Evolutionary conservation across 92 coral and sea anemone genomes (phyloP).

Genomic region (Scolanthus callimorphus): DNA sequence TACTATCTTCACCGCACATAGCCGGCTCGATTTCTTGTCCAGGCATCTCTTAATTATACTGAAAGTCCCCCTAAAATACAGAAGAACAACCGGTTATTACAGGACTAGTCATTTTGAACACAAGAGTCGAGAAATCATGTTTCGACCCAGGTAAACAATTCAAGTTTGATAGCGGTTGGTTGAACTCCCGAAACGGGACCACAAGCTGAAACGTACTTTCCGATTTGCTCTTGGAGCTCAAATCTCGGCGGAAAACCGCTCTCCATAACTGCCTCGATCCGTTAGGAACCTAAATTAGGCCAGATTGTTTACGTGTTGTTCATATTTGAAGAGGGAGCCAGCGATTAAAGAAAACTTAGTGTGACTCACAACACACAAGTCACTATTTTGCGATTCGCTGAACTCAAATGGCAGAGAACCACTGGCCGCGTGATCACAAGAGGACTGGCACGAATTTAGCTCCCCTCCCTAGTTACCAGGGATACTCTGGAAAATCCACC

Average conservation of each 20-base stretch:
- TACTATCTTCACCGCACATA: constrained; percentile 97
- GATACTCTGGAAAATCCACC: no score
- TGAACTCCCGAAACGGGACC: background rate
- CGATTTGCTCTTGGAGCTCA: constrained; percentile 95
- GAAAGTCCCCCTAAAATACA: constrained; percentile 86
- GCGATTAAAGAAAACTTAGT: background rate
- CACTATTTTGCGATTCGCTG: no score
- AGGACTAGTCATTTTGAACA: no score
- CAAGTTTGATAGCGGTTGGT: background rate
- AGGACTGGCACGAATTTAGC: background rate
- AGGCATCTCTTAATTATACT: constrained; percentile 94
- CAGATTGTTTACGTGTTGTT: constrained; percentile 11
- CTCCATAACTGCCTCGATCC: constrained; percentile 62
- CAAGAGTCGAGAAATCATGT: no score
- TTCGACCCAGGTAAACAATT: background rate
- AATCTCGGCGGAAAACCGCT: constrained; percentile 95
- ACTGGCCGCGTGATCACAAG: background rate
- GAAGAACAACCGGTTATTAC: background rate
- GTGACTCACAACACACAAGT: no score
- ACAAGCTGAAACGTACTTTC: constrained; percentile 68
- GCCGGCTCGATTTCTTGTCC: constrained; percentile 82
- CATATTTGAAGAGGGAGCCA: constrained; percentile 1
- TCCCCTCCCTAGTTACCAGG: constrained; percentile 1
- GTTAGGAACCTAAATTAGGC: constrained; percentile 7
- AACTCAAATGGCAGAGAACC: background rate